Percentiles rank a stretch among this genome's conserved stretches.
Evolutionary conservation across 2,888 invertebrate genomes (phyloP).

Genomic region (Epinotia brunnichana): DNA sequence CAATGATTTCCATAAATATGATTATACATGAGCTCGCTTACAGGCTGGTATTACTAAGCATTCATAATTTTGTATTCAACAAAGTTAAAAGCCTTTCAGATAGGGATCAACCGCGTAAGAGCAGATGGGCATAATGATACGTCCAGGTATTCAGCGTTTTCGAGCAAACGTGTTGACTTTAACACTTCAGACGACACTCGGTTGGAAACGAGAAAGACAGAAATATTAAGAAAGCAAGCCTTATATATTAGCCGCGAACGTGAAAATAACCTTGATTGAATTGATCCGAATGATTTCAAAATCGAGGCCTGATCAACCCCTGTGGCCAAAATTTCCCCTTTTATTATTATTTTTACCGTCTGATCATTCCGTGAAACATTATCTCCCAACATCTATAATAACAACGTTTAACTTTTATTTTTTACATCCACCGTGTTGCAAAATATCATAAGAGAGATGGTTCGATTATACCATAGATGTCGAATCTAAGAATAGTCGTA

Average conservation of each 20-base stretch:
- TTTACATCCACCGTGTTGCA: conserved; percentile 60
- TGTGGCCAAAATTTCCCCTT: conserved; percentile 49
- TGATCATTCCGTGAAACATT: conserved; percentile 55
- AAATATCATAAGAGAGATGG: conserved; percentile 64
- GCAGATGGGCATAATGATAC: conserved; percentile 36
- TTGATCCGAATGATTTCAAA: conserved; percentile 31
- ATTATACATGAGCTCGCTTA: conserved; percentile 24
- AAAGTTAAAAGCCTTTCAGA: conserved; percentile 40
- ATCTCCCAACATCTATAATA: conserved; percentile 59
- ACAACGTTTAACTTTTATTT: conserved; percentile 59
- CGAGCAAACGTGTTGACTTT: conserved; percentile 12
- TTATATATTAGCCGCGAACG: conserved; percentile 9
- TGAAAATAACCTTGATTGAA: conserved; percentile 36
- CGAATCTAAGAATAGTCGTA: conserved; percentile 65
- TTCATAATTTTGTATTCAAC: conserved; percentile 39
- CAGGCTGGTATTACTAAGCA: conserved; percentile 34
- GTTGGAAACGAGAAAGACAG: neutral
- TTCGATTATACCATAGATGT: conserved; percentile 68
- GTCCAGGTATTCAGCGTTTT: conserved; percentile 22
- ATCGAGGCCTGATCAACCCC: conserved; percentile 39
- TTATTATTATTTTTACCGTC: conserved; percentile 49
- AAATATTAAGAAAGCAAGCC: no score
- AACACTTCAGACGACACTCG: conserved; percentile 10
- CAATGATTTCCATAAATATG: conserved; percentile 27
- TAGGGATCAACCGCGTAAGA: conserved; percentile 40